These are phyloP conservation scores for Phymatocera aterrima DNA, from an alignment of 2,888 invertebrate genomes.

Conservation along the genomic window DNA sequence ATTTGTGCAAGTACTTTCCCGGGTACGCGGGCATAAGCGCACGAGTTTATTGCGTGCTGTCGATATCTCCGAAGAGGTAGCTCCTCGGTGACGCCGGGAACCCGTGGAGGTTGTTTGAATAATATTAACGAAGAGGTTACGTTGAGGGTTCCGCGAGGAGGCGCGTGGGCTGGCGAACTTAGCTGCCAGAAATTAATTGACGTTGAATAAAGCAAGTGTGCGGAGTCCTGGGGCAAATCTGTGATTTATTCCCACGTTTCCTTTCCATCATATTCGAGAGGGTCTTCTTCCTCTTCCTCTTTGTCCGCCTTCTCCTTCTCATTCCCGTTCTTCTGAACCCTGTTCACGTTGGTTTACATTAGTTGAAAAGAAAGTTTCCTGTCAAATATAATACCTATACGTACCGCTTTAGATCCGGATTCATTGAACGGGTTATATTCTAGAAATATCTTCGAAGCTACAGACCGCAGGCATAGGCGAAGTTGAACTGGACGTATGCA, in stretches of 20 bases:
- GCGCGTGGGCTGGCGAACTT: not conserved
- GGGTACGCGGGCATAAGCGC: not conserved
- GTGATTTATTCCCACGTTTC: not conserved
- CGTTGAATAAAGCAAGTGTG: not conserved
- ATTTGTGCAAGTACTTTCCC: not conserved
- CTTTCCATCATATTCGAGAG: not conserved
- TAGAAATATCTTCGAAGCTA: not conserved
- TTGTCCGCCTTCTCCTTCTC: not conserved
- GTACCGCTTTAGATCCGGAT: not conserved
- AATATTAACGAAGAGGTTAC: constrained; percentile 5
- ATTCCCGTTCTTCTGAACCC: not conserved
- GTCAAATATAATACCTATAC: not conserved
- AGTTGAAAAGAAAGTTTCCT: too few species aligned
- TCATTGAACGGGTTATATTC: not conserved
- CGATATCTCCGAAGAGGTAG: not conserved
- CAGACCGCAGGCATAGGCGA: not conserved
- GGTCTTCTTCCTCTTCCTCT: constrained; percentile 19
- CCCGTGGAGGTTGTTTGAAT: not conserved
- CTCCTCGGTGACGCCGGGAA: not conserved
- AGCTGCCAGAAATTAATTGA: not conserved
- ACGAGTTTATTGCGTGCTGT: constrained; percentile 25
- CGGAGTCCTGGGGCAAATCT: not conserved
- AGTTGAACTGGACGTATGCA: not conserved
- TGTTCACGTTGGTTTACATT: too few species aligned
- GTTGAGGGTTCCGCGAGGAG: not conserved